Percentiles rank a stretch among this genome's conserved stretches.
phyloP scores from a whole-genome alignment of 1,140 invertebrate species.

The Caenorhabditis tropicalis region DNA sequence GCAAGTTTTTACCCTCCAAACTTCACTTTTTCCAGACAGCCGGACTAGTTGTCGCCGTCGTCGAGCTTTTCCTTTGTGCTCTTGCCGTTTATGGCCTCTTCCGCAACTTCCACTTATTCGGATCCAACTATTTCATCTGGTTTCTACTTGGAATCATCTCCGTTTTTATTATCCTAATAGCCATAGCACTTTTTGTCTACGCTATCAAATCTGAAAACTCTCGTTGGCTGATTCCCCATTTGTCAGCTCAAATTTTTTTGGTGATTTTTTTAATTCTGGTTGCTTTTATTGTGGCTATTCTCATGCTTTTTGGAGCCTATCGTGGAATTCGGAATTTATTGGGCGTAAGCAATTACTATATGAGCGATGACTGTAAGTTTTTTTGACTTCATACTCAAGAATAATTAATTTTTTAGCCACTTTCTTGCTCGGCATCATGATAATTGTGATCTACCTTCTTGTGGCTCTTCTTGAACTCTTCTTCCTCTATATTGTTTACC shows the following conservation, averaged over 20 bases:
- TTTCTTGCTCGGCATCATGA: conserved; percentile 62
- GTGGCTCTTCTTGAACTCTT: conserved; percentile 68
- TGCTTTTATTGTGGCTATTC: conserved; percentile 65
- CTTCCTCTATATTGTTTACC: conserved; percentile 71
- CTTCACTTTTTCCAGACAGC: conserved; percentile 63
- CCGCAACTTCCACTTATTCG: conserved; percentile 69
- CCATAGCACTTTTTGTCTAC: conserved; percentile 67
- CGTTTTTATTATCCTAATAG: conserved; percentile 69
- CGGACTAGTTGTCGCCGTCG: conserved; percentile 69
- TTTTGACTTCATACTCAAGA: no score
- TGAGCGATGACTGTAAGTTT: conserved; percentile 70
- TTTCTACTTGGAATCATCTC: conserved; percentile 69
- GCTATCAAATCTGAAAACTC: conserved; percentile 70
- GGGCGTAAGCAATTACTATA: conserved; percentile 70
- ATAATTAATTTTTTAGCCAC: conserved; percentile 65
- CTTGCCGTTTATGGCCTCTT: conserved; percentile 69
- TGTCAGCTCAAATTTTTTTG: conserved; percentile 70
- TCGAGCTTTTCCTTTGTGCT: conserved; percentile 69
- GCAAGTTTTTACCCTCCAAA: not conserved
- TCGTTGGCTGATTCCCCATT: conserved; percentile 68
- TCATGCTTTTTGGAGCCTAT: conserved; percentile 69
- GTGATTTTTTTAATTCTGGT: conserved; percentile 70
- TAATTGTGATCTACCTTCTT: conserved; percentile 70
- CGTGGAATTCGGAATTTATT: conserved; percentile 66
- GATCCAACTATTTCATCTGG: conserved; percentile 68